Conservation (phyloP, 2,113 vertebrate genomes). For the Hypocryptadius cinnamomeus region DNA sequence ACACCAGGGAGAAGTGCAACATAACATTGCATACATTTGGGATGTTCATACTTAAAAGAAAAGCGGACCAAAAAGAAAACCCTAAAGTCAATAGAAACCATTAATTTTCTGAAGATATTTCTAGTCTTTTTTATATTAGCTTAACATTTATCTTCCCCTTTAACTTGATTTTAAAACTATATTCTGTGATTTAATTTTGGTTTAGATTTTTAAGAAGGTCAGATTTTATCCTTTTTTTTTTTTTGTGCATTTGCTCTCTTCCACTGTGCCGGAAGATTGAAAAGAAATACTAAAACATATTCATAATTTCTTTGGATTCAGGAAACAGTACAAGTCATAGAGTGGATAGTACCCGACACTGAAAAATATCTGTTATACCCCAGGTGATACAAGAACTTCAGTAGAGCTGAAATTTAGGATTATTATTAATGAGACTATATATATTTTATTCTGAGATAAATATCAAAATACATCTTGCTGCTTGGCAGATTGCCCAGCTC, state of each 20-base stretch:
- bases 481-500: not conserved
- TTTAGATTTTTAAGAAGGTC: not conserved
- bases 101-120: not conserved
- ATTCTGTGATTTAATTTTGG: not conserved
- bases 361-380: not conserved
- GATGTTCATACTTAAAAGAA: not conserved
- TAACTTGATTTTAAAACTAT: not conserved
- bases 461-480: not conserved
- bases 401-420: not conserved
- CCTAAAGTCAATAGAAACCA: not conserved
- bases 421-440: not conserved
- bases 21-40: not conserved
- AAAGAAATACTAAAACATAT: not conserved
- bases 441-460: not conserved
- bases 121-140: not conserved
- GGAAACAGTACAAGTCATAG: not conserved
- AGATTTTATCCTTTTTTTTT: not conserved
- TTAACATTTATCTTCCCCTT: not conserved
- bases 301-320: not conserved
- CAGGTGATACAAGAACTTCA: not conserved
- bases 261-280: not conserved
- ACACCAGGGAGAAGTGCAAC: not conserved
- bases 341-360: not conserved
- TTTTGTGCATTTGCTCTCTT: not conserved
- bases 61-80: not conserved